phyloP scores from a whole-genome alignment of 2,888 invertebrate species.

The Liodrosophila aerea region DNA sequence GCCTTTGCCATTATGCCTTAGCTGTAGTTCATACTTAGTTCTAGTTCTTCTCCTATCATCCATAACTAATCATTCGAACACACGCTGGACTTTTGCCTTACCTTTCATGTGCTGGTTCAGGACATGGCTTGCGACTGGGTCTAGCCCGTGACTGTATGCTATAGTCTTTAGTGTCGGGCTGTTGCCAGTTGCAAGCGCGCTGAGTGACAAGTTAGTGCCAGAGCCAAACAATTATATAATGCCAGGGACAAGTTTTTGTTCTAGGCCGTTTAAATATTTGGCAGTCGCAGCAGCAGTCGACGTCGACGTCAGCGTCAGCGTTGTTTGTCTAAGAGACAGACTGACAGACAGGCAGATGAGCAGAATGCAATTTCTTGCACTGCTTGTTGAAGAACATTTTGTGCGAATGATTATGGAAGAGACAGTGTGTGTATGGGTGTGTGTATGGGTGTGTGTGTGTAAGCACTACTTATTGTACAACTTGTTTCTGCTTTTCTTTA shows the following conservation, averaged over 20 bases:
- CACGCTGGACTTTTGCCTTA: not conserved
- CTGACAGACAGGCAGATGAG: constrained; percentile 4
- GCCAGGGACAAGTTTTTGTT: constrained; percentile 31
- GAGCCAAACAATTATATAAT: constrained; percentile 50
- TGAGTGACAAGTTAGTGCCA: not conserved
- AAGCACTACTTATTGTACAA: constrained; percentile 28
- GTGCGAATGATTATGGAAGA: constrained; percentile 28
- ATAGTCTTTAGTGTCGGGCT: constrained; percentile 24
- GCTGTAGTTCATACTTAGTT: too few relatives aligned
- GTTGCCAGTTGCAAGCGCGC: not conserved
- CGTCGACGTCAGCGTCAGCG: constrained; percentile 2
- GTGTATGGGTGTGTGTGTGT: not conserved
- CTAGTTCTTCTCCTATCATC: too few relatives aligned
- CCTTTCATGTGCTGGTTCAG: not conserved
- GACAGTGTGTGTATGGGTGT: not conserved
- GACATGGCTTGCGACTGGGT: not conserved
- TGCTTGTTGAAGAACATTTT: constrained; percentile 38
- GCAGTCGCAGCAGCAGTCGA: constrained; percentile 11
- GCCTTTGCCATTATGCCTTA: too few relatives aligned
- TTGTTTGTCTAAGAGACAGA: constrained; percentile 19
- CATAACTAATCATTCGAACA: too few relatives aligned
- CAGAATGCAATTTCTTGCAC: constrained; percentile 17
- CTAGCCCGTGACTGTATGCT: constrained; percentile 40
- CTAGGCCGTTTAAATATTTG: constrained; percentile 56
- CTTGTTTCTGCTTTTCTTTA: constrained; percentile 45